phyloP scores from a whole-genome alignment of 1,140 invertebrate species.

The Aculops lycopersici region DNA sequence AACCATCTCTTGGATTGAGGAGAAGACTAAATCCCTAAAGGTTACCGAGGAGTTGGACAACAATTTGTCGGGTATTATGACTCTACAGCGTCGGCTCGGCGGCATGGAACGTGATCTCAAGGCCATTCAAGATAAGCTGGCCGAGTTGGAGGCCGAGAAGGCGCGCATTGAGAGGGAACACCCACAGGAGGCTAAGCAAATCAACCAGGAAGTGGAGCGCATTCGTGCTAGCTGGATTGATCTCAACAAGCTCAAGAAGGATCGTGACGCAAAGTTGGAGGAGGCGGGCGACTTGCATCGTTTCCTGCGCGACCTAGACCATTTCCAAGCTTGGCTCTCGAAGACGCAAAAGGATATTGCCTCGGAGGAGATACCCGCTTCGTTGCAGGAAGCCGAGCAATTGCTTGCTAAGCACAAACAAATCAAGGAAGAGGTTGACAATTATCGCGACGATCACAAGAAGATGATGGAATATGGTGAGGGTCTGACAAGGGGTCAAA shows the following conservation, averaged over 20 bases:
- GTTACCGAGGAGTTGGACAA: constrained; percentile 72
- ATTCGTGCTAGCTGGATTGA: constrained; percentile 80
- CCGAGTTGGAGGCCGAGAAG: constrained; percentile 66
- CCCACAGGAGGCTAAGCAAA: constrained; percentile 72
- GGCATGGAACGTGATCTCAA: constrained; percentile 95
- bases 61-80: constrained; percentile 60
- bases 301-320: constrained; percentile 89
- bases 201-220: constrained; percentile 55
- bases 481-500: constrained; percentile 42
- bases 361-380: constrained; percentile 86
- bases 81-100: constrained; percentile 42
- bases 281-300: constrained; percentile 91
- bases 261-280: constrained; percentile 83
- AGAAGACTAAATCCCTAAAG: constrained; percentile 85
- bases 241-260: constrained; percentile 82
- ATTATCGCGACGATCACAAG: constrained; percentile 83
- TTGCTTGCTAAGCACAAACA: constrained; percentile 75
- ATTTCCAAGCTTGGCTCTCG: constrained; percentile 96
- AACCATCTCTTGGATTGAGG: constrained; percentile 95
- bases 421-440: constrained; percentile 92
- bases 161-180: constrained; percentile 60
- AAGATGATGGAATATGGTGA: constrained; percentile 99
- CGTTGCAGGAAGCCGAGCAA: constrained; percentile 78
- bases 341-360: constrained; percentile 91
- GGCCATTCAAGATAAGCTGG: constrained; percentile 84